Evolutionary conservation across 2,888 invertebrate species (phyloP), one percentile per base, ranked within the genome.

Genomic region (Synergus laeviventris): DNA sequence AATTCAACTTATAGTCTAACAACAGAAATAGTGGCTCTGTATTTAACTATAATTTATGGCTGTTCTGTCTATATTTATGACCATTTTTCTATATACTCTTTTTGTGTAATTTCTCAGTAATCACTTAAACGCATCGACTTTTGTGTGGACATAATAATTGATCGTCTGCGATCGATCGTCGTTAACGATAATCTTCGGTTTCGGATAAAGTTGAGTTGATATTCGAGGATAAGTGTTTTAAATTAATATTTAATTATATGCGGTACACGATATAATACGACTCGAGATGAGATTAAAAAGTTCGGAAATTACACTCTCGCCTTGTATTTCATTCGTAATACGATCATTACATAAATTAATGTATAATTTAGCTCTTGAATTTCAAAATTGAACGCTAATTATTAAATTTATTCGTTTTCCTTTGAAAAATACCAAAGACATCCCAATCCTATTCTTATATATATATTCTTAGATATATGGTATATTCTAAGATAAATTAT

Each of bases 41-140:
- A 49, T 70, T 70, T 70, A 70, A 24, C 49, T 70, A 49, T 70
- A 70, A 70, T 70, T 70, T 49, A 70, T 70, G 49, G 70, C 70
- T 49, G 31, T 36, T n/a, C 49, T 49, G 24, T 49, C 70, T 49
- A 70, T 70, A 70, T 49, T 70, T 70, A 70, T 11, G 70, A 36
- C 21, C 49, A 70, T 70, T 70, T 49, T 70, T 70, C 70, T 70
- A 49, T 49, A 70, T 70, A 70, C 49, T 70, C 56, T 70, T 49
- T 70, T 70, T 49, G 31, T 18, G 70, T 70, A 70, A 70, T 70
- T 70, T 49, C 70, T 49, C 31, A 49, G 70, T 70, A 36, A 70
- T 70, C 12, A 70, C 70, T 49, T 49, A 70, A 70, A 70, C 70
- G 70, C 49, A 49, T n/a, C 11, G 49, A 49, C n/a, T 70, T 31